These are phyloP conservation scores for Anoplolepis gracilipes DNA, from an alignment of 1,140 invertebrate species.

Conservation along the genomic window DNA sequence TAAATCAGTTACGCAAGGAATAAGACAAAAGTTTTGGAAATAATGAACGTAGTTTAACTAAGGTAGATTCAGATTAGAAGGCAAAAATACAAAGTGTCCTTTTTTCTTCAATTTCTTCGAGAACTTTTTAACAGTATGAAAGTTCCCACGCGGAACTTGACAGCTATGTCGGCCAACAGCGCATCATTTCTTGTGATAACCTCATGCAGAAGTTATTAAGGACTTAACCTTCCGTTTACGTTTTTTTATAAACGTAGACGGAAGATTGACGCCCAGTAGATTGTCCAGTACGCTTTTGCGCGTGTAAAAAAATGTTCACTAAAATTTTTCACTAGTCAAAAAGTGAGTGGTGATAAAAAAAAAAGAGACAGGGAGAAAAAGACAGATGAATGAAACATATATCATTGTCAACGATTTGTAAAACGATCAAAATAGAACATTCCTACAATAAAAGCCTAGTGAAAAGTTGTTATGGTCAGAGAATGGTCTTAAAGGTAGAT, in stretches of 20 bases:
- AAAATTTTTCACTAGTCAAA: constrained; percentile 20
- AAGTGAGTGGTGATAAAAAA: background rate
- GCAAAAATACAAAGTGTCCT: background rate
- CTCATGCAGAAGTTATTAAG: constrained; percentile 30
- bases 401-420: background rate
- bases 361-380: background rate
- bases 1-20: constrained; percentile 11
- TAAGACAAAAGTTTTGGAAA: constrained; percentile 13
- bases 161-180: constrained; percentile 21
- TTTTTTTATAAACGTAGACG: background rate
- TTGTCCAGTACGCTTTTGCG: background rate
- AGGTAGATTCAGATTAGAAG: background rate
- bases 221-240: constrained; percentile 33
- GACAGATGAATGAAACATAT: constrained; percentile 7
- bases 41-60: constrained; percentile 31
- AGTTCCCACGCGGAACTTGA: constrained; percentile 31
- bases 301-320: background rate
- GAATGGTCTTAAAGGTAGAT: constrained; percentile 22
- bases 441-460: background rate
- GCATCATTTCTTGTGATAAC: constrained; percentile 48
- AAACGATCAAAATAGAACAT: background rate
- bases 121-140: constrained; percentile 24
- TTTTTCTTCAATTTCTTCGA: constrained; percentile 43
- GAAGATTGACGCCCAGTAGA: constrained; percentile 6
- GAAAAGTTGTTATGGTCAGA: constrained; percentile 3